A percentile compares a stretch with the other conserved stretches of the same genome.
Evolutionary conservation across 2,888 invertebrate genomes (phyloP).

Genomic region (Acleris cristana): DNA sequence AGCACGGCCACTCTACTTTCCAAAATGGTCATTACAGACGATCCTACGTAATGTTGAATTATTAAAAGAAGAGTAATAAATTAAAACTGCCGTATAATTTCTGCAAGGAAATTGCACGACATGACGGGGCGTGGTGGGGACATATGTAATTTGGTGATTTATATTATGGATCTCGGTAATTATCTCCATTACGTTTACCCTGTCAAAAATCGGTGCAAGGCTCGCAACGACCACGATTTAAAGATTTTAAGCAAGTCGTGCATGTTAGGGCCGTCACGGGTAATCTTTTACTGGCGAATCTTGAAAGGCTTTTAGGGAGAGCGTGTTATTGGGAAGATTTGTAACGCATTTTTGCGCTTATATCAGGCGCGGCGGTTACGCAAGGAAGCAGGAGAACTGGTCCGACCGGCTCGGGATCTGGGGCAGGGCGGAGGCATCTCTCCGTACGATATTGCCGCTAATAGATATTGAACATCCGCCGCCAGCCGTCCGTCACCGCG

Average conservation of each 20-base stretch:
- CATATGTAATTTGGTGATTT: slow-evolving; percentile 74
- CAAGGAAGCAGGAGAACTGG: slow-evolving; percentile 78
- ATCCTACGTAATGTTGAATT: slow-evolving; percentile 45
- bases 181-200: slow-evolving; percentile 61
- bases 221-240: slow-evolving; percentile 60
- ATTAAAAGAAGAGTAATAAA: slow-evolving; percentile 75
- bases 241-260: slow-evolving; percentile 52
- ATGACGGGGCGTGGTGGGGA: slow-evolving; percentile 71
- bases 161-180: slow-evolving; percentile 65
- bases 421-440: slow-evolving; percentile 82
- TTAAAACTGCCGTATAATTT: slow-evolving; percentile 74
- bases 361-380: slow-evolving; percentile 65
- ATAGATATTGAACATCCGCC: slow-evolving; percentile 72
- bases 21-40: slow-evolving; percentile 52
- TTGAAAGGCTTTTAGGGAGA: slow-evolving; percentile 74
- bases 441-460: slow-evolving; percentile 76
- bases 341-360: slow-evolving; percentile 79
- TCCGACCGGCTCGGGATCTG: slow-evolving; percentile 77
- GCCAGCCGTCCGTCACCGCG: slow-evolving; percentile 48
- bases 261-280: slow-evolving; percentile 52
- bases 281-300: slow-evolving; percentile 69
- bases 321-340: slow-evolving; percentile 71
- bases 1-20: slow-evolving; percentile 45
- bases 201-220: slow-evolving; percentile 71
- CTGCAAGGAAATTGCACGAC: slow-evolving; percentile 73